phyloP scores from a whole-genome alignment of 2,113 vertebrate species.

The Alces alces region DNA sequence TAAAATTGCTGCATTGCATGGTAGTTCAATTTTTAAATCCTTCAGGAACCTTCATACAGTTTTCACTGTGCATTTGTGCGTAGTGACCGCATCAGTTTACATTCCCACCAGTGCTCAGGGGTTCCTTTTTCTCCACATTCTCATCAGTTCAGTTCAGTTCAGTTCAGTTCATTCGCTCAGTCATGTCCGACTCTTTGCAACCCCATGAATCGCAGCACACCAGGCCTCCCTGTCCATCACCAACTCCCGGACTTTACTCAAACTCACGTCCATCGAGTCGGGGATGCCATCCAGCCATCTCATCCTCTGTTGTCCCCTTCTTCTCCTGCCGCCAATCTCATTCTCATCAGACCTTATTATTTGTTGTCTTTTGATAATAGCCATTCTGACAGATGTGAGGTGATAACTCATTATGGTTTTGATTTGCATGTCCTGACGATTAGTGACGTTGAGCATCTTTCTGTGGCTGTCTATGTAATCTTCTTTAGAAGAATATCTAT shows the following conservation, averaged over 20 bases:
- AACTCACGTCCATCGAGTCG: too few relatives aligned
- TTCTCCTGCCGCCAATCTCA: too few relatives aligned
- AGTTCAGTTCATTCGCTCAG: too few relatives aligned
- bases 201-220: too few relatives aligned
- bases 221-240: too few relatives aligned
- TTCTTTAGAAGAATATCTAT: background rate
- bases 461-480: background rate
- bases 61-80: fast-evolving
- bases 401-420: background rate
- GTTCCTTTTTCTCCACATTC: background rate
- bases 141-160: background rate
- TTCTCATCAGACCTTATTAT: background rate
- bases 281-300: too few relatives aligned
- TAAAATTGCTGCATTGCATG: background rate
- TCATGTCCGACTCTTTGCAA: fast-evolving
- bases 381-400: background rate
- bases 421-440: background rate
- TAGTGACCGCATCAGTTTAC: background rate
- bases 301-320: too few relatives aligned
- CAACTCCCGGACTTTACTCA: too few relatives aligned
- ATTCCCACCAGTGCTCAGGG: background rate
- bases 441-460: background rate
- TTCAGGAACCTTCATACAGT: background rate
- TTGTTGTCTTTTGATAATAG: background rate
- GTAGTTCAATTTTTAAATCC: background rate